Base-by-base conservation (phyloP, 2,888 invertebrate species). In the Poecilobothrus nobilitatus region DNA sequence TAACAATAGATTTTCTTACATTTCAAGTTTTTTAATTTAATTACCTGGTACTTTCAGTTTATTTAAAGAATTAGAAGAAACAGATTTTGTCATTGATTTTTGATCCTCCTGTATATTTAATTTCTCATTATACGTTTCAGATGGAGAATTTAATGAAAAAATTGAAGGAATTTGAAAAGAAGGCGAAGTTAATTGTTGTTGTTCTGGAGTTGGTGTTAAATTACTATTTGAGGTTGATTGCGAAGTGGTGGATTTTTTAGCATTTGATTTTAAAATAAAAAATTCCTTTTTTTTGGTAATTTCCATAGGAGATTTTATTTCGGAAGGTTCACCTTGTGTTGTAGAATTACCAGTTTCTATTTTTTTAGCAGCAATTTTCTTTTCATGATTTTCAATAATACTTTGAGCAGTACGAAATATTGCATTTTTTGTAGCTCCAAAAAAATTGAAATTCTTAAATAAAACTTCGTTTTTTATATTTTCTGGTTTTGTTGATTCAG, bases 361-460 rank as follows among this genome's bases (percentile, higher is more conserved):
- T 71, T 79, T 80, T 71, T 81, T 82, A 44, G 80, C 78, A 10
- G 81, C 78, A 74, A 79, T 81, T 73, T 82, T 82, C 73, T 82
- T 82, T 71, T 82, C 82, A 67, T 82, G 82, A 71, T 82, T 82
- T 62, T 82, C 82, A 33, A 82, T 82, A 41, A 82, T 82, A 72
- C 81, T 81, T 69, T 82, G 82, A n/a, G 82, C 82, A 18, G 82
- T 82, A 41, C 82, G 81, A 68, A 82, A 82, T 12, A 82, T 82
- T 21, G 81, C 82, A 73, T 82, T 82, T 71, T 82, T 82, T 2
- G 82, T 82, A 68, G 82, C 82, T 33, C 82, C 82, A 69, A 82
- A 82, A 72, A 80, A 80, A 70, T 79, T 82, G 44, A 74, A 73
- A 68, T 71, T 74, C 72, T 82, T 82, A 62, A 82, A 82, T n/a